Evolutionary conservation across 2,888 invertebrate genomes (phyloP).

Genomic region (Cancer borealis): DNA sequence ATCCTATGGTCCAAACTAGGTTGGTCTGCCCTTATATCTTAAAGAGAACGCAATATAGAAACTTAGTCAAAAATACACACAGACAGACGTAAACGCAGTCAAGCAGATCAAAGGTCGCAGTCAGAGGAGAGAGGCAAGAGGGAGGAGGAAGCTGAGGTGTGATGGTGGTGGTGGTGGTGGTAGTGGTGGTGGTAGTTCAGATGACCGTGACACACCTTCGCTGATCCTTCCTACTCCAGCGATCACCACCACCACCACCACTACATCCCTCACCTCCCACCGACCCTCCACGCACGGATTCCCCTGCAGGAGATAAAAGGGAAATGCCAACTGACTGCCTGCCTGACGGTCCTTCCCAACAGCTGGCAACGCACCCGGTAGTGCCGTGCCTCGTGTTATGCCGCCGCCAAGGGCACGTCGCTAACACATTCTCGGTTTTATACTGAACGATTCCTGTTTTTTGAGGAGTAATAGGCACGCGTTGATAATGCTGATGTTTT

Average conservation of each 20-base stretch:
- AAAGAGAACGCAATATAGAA: too few species aligned
- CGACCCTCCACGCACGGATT: neutral
- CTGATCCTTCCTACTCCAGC: too few species aligned
- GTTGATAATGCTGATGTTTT: neutral
- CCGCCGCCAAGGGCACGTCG: too few species aligned
- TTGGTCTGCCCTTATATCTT: too few species aligned
- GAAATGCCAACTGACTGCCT: neutral
- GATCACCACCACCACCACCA: conserved; percentile 11
- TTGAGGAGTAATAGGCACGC: neutral
- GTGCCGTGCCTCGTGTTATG: too few species aligned
- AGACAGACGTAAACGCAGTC: too few species aligned
- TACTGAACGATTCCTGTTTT: neutral
- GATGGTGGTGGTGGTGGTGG: neutral
- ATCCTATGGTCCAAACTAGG: too few species aligned
- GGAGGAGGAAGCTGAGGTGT: neutral
- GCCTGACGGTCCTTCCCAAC: neutral
- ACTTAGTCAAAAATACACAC: too few species aligned
- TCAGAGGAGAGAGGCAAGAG: neutral
- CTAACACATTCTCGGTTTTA: too few species aligned
- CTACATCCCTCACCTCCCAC: neutral
- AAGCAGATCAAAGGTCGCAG: too few species aligned
- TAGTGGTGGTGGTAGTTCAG: neutral
- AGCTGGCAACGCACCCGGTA: neutral
- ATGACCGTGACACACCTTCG: too few species aligned
- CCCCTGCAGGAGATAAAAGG: neutral